phyloP scores from a whole-genome alignment of 1,140 invertebrate species.

The Pseudomyrmex pallidus region DNA sequence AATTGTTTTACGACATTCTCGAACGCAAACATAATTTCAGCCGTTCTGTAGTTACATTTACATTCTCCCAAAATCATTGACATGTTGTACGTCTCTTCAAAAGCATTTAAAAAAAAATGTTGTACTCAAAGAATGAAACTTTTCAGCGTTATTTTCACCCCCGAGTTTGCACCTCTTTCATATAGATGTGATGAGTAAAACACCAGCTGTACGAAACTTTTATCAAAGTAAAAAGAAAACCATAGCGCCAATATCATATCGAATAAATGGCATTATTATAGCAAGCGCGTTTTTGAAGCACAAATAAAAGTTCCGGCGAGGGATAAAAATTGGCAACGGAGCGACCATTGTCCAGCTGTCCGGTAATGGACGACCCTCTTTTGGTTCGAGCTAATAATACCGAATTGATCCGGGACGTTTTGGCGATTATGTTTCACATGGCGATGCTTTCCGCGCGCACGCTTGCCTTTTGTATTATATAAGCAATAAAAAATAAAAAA shows the following conservation, averaged over 20 bases:
- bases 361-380: constrained; percentile 76
- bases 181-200: constrained; percentile 11
- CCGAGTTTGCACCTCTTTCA: neutral
- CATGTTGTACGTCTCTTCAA: too few species aligned
- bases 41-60: too few species aligned
- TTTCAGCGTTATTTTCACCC: constrained; percentile 13
- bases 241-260: neutral
- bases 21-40: too few species aligned
- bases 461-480: constrained; percentile 75
- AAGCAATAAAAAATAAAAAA: constrained; percentile 70
- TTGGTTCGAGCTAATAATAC: constrained; percentile 78
- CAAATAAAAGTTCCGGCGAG: constrained; percentile 29
- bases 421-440: constrained; percentile 79
- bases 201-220: neutral
- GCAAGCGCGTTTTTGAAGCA: neutral
- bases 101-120: too few species aligned
- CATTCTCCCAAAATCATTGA: too few species aligned
- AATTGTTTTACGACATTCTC: too few species aligned
- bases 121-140: neutral
- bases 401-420: constrained; percentile 80
- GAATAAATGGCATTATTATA: constrained; percentile 12
- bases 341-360: constrained; percentile 80
- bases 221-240: constrained; percentile 27
- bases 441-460: constrained; percentile 62
- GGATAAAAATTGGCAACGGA: constrained; percentile 70